Evolutionary conservation across 2,113 vertebrate genomes (phyloP).

Genomic region (Phyllopteryx taeniolatus): DNA sequence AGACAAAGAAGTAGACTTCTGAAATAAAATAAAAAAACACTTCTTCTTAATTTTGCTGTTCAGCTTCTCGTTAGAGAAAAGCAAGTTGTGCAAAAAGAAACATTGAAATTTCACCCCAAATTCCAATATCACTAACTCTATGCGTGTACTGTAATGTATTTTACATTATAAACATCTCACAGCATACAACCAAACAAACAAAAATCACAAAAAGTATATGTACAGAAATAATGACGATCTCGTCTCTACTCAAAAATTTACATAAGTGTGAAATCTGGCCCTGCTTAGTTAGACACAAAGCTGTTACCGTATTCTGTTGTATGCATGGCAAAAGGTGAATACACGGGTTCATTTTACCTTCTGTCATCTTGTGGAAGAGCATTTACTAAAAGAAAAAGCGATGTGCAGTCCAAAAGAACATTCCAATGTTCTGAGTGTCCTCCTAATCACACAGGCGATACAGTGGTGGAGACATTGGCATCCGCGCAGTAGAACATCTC

Average conservation of each 20-base stretch:
- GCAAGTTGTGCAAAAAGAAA: not conserved
- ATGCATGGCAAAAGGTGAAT: not conserved
- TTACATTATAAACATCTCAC: not conserved
- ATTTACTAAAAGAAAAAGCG: not conserved
- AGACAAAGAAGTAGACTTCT: too few species aligned
- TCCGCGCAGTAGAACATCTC: constrained; percentile 90
- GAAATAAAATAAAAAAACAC: too few species aligned
- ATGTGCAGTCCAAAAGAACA: not conserved
- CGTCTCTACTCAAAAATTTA: not conserved
- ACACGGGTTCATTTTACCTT: not conserved
- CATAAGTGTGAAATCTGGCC: not conserved
- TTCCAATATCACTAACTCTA: not conserved
- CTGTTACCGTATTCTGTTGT: not conserved
- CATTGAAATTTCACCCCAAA: not conserved
- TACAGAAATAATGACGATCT: not conserved
- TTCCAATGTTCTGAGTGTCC: not conserved
- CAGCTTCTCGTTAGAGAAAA: not conserved
- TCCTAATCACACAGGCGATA: constrained; percentile 31
- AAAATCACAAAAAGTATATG: not conserved
- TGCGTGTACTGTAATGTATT: not conserved
- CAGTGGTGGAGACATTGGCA: constrained; percentile 75
- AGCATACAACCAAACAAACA: too few species aligned
- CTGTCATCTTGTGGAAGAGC: not conserved
- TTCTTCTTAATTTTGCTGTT: too few species aligned
- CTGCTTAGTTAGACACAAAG: not conserved